Conservation (phyloP, 2,888 invertebrate genomes). For the Agrilus mali region DNA sequence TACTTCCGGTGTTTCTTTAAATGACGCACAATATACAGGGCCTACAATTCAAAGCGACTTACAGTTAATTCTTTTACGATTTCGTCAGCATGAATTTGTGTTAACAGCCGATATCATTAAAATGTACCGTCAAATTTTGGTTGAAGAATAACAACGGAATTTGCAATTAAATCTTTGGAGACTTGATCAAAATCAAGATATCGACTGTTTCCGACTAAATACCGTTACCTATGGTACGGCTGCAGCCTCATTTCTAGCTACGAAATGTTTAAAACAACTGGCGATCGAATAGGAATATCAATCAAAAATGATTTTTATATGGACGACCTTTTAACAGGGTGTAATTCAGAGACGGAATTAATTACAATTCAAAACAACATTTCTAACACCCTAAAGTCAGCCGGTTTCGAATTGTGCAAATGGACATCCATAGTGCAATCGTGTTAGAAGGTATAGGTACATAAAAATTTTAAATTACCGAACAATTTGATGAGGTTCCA, state of each 20-base stretch:
- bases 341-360: neutral
- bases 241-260: conserved; percentile 14
- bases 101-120: conserved; percentile 18
- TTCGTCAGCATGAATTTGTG: conserved; percentile 16
- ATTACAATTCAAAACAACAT: neutral
- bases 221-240: conserved; percentile 16
- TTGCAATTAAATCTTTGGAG: conserved; percentile 17
- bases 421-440: conserved; percentile 6
- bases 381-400: neutral
- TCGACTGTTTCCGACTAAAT: conserved; percentile 9
- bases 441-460: neutral
- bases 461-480: too few species aligned
- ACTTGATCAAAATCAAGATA: conserved; percentile 3
- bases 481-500: neutral
- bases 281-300: conserved; percentile 6
- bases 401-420: conserved; percentile 10
- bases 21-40: conserved; percentile 18
- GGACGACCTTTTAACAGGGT: conserved; percentile 12
- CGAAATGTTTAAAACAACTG: conserved; percentile 10
- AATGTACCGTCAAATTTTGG: conserved; percentile 20
- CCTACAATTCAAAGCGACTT: conserved; percentile 19
- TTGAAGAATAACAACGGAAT: conserved; percentile 13
- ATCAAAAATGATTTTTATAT: conserved; percentile 12
- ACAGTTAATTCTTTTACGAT: conserved; percentile 17
- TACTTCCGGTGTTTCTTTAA: conserved; percentile 15